Evolutionary conservation across 2,888 invertebrate genomes (phyloP).

Genomic region (Dorcus parallelipipedus): DNA sequence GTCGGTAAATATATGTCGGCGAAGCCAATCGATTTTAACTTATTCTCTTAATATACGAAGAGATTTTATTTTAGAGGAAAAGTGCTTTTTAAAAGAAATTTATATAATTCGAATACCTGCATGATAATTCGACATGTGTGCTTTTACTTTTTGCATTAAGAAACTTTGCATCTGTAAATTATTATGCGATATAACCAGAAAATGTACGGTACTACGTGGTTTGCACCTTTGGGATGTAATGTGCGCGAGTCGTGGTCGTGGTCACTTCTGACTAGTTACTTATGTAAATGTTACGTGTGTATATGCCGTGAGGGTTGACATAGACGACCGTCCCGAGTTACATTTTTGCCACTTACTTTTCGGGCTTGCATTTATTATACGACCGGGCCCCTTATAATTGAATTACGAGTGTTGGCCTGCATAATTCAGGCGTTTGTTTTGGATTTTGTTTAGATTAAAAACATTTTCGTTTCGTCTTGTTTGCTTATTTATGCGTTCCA

Average conservation of each 20-base stretch:
- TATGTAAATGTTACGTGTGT: conserved; percentile 21
- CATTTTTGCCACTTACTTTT: conserved; percentile 7
- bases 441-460: conserved; percentile 14
- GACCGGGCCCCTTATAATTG: conserved; percentile 6
- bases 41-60: no score
- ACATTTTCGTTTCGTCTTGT: conserved; percentile 2
- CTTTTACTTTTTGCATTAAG: no score
- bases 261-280: conserved; percentile 22
- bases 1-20: no score
- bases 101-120: no score
- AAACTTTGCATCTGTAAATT: no score
- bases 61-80: no score
- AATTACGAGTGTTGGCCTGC: conserved; percentile 7
- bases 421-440: conserved; percentile 10
- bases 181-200: background rate
- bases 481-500: background rate
- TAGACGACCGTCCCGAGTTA: conserved; percentile 3
- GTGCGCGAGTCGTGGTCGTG: conserved; percentile 14
- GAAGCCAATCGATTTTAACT: no score
- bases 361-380: conserved; percentile 5
- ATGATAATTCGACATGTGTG: no score
- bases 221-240: conserved; percentile 17
- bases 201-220: conserved; percentile 13
- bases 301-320: conserved; percentile 11
- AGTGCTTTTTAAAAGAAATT: no score